These are phyloP conservation scores for Stenoptilia bipunctidactyla DNA, from an alignment of 2,888 invertebrate species.

Conservation along the genomic window DNA sequence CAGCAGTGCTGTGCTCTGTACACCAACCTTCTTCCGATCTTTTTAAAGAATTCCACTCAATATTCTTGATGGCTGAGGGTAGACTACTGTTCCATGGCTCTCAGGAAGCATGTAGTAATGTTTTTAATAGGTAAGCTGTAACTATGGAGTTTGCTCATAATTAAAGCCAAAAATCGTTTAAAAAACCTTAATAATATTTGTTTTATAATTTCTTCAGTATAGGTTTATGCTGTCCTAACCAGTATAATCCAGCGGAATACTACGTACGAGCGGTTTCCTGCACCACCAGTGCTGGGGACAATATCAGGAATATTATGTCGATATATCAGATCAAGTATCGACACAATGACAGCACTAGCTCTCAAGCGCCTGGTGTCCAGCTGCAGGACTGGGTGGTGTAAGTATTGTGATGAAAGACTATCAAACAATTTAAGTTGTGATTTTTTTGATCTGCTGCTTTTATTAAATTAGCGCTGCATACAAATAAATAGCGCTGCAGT, in stretches of 20 bases:
- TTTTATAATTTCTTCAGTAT: constrained; percentile 69
- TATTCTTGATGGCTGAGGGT: constrained; percentile 83
- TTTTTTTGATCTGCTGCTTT: no score
- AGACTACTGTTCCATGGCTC: constrained; percentile 82
- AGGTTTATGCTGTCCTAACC: constrained; percentile 75
- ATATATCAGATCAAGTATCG: no score
- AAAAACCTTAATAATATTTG: neutral
- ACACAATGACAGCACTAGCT: no score
- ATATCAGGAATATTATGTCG: neutral
- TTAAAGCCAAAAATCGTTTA: neutral
- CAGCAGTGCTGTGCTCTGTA: constrained; percentile 86
- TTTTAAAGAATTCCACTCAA: constrained; percentile 82
- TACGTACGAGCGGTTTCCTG: constrained; percentile 73
- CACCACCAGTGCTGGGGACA: neutral
- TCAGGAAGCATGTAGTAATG: constrained; percentile 71
- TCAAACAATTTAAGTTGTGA: no score
- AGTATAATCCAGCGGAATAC: constrained; percentile 89
- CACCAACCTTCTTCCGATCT: constrained; percentile 92
- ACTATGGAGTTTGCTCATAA: neutral
- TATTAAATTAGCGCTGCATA: no score
- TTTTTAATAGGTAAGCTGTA: constrained; percentile 74
- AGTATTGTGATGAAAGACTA: no score
- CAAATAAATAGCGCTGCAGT: no score
- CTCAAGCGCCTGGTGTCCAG: constrained; percentile 14
- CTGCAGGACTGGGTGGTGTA: no score